Evolutionary conservation across 2,113 vertebrate genomes (phyloP).

Genomic region (Lonchura striata): DNA sequence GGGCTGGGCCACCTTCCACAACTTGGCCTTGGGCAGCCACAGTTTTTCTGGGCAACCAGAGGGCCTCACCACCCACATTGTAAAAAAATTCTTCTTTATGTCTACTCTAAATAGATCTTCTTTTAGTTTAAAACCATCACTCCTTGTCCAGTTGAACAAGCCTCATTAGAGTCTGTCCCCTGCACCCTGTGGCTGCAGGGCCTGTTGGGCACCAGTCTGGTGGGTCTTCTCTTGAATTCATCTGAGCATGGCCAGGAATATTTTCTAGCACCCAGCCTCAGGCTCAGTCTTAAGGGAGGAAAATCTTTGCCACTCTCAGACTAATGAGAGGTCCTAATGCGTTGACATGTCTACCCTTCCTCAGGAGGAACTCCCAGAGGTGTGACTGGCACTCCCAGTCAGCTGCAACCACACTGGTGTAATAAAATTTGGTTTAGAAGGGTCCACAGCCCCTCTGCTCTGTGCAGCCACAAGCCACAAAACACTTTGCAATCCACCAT

Average conservation of each 20-base stretch:
- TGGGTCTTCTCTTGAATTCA: background rate
- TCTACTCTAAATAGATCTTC: background rate
- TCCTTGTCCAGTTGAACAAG: background rate
- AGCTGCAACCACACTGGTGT: background rate
- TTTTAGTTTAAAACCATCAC: background rate
- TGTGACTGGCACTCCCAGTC: background rate
- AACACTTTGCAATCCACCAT: background rate
- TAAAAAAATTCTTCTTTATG: background rate
- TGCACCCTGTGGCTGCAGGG: background rate
- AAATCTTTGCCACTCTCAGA: background rate
- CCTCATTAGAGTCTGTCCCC: background rate
- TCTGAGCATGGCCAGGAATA: background rate
- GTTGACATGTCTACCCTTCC: rapidly evolving
- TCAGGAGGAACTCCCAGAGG: background rate
- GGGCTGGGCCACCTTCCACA: background rate
- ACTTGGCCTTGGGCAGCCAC: background rate
- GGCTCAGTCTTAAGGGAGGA: background rate
- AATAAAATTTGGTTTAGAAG: background rate
- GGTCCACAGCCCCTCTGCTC: background rate
- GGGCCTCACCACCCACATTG: rapidly evolving
- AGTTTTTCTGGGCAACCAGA: background rate
- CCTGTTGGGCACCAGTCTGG: background rate
- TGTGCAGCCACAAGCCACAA: slow-evolving; percentile 42
- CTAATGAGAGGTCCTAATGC: rapidly evolving
- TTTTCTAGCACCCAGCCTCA: background rate